Evolutionary conservation across 2,113 vertebrate species (phyloP).

Genomic region (Balaeniceps rex): DNA sequence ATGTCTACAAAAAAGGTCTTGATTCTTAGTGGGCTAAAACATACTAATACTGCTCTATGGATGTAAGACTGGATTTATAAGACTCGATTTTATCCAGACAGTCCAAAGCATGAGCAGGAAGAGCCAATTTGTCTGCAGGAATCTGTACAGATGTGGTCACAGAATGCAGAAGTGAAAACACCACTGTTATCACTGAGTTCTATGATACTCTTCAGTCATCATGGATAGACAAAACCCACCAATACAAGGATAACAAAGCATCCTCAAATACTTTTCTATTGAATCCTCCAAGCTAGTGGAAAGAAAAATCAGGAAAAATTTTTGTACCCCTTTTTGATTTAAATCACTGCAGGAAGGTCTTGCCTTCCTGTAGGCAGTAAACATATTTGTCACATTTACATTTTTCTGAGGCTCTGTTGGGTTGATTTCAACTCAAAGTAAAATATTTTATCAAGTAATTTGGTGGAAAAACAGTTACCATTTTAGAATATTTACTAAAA

Average conservation of each 20-base stretch:
- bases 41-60: background rate
- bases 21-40: background rate
- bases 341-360: background rate
- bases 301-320: background rate
- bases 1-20: background rate
- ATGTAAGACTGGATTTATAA: background rate
- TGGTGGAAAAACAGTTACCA: background rate
- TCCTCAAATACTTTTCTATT: background rate
- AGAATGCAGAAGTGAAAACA: background rate
- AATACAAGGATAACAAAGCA: background rate
- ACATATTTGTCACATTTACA: background rate
- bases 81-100: background rate
- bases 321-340: background rate
- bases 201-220: background rate
- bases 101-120: background rate
- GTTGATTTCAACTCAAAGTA: background rate
- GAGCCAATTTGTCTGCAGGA: background rate
- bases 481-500: background rate
- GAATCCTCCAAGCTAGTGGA: background rate
- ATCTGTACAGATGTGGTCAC: background rate
- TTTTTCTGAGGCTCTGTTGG: background rate
- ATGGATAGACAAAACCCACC: background rate
- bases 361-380: background rate
- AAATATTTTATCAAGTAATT: background rate
- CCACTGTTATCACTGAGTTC: background rate